Evolutionary conservation across 2,888 invertebrate genomes (phyloP).

Genomic region (Stenolophus ochropezus): DNA sequence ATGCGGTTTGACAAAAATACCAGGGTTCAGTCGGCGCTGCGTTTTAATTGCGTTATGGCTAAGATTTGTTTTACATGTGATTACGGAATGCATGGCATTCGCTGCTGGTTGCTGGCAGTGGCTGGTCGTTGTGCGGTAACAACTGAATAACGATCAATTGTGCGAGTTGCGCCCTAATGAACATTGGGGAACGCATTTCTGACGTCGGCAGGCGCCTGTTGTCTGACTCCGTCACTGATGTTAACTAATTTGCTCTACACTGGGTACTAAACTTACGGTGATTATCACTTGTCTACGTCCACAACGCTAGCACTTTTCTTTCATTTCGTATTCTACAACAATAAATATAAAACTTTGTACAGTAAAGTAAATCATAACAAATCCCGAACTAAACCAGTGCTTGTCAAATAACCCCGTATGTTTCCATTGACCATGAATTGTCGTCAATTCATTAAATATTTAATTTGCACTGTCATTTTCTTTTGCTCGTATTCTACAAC

Average conservation of each 20-base stretch:
- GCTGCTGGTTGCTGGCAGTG: neutral
- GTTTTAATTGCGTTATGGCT: conserved; percentile 56
- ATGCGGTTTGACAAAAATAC: conserved; percentile 59
- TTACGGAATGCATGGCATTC: neutral
- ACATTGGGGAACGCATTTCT: conserved; percentile 1
- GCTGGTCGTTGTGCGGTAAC: conserved; percentile 4
- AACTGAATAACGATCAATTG: conserved; percentile 40
- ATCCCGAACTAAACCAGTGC: no score
- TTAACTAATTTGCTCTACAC: conserved; percentile 45
- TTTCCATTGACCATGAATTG: no score
- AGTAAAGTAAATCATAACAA: no score
- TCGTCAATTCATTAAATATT: no score
- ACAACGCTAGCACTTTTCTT: conserved; percentile 17
- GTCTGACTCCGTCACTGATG: conserved; percentile 41
- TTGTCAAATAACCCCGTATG: no score
- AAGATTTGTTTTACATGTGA: conserved; percentile 57
- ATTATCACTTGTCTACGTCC: conserved; percentile 19
- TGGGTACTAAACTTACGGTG: neutral
- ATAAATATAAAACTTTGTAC: no score
- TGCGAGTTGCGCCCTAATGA: conserved; percentile 38
- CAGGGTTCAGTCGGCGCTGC: conserved; percentile 48
- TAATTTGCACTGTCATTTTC: no score
- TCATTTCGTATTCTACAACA: neutral
- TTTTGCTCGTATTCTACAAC: no score
- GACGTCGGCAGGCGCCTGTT: conserved; percentile 18